Percentiles rank a stretch among this genome's conserved stretches.
phyloP scores from a whole-genome alignment of 2,113 vertebrate genomes.

The Corythaixoides concolor region DNA sequence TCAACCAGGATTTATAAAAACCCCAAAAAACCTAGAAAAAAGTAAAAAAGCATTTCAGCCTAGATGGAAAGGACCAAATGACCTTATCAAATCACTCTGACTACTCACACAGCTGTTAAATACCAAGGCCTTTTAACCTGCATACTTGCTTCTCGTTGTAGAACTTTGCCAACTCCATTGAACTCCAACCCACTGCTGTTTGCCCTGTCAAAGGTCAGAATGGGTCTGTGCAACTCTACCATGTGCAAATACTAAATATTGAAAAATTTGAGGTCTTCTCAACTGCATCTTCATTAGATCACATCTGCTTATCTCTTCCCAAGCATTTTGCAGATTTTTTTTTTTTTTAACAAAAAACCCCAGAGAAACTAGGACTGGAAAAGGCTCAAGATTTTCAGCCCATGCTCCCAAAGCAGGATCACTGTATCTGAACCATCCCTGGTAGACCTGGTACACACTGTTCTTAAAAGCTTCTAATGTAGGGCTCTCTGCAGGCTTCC shows the following conservation, averaged over 20 bases:
- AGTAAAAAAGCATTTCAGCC: neutral
- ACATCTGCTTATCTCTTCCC: neutral
- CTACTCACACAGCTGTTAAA: neutral
- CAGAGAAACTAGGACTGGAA: neutral
- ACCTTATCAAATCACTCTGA: neutral
- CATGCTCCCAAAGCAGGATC: neutral
- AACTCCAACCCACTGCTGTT: neutral
- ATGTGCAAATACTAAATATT: neutral
- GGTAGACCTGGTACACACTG: neutral
- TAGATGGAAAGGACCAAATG: neutral
- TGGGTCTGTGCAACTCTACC: neutral
- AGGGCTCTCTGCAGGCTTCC: neutral
- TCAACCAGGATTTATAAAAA: neutral
- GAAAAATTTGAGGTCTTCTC: neutral
- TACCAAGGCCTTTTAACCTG: neutral
- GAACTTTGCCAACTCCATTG: neutral
- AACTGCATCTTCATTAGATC: neutral
- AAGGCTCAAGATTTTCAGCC: neutral
- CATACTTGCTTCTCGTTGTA: neutral
- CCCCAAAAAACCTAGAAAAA: neutral
- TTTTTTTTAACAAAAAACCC: neutral
- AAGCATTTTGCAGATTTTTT: neutral
- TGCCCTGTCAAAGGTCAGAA: neutral
- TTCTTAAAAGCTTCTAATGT: neutral
- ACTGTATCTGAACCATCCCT: neutral